Conservation (phyloP, 2,797 vertebrate species). For the Catamblyrhynchus diadema region DNA sequence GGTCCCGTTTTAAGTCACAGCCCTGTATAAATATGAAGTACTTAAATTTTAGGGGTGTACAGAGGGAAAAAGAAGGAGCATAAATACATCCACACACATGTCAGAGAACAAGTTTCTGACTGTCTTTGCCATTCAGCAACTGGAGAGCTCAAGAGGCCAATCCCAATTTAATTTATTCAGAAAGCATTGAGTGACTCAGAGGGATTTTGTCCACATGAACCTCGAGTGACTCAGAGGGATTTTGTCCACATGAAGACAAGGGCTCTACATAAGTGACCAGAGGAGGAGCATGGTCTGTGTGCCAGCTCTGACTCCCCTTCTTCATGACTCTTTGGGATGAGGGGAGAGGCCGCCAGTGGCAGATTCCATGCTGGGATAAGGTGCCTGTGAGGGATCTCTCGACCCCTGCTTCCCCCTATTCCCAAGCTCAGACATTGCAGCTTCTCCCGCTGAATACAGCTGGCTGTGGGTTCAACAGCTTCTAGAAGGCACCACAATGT, state of each 20-base stretch:
- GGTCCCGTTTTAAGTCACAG: neutral
- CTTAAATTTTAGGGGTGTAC: neutral
- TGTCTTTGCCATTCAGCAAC: neutral
- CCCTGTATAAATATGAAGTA: neutral
- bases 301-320: neutral
- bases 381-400: neutral
- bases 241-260: neutral
- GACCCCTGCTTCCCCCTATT: neutral
- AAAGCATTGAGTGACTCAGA: neutral
- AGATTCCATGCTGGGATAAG: accelerated
- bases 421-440: neutral
- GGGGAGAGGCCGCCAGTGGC: neutral
- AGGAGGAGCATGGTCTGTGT: neutral
- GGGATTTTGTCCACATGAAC: neutral
- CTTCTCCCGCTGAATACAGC: neutral
- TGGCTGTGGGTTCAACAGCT: neutral
- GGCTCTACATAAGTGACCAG: neutral
- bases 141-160: neutral
- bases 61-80: neutral
- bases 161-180: neutral
- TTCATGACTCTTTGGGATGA: neutral
- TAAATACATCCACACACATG: neutral
- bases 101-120: neutral
- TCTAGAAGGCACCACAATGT: neutral
- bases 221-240: neutral